These are phyloP conservation scores for Frankliniella intonsa DNA, from an alignment of 2,888 invertebrate genomes.

Conservation along the genomic window DNA sequence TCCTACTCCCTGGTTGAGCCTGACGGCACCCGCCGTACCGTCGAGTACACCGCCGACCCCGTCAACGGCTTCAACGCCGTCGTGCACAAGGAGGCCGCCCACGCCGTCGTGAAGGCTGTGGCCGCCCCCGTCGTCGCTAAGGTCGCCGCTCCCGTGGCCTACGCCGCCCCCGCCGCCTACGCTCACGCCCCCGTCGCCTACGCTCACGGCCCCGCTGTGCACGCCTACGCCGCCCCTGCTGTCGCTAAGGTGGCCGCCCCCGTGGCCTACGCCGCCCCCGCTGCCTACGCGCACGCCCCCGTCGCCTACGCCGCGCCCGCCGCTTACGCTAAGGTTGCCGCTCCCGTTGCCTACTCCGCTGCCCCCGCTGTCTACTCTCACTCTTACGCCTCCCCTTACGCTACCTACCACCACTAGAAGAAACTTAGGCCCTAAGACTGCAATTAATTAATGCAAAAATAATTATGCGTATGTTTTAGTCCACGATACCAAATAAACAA, in stretches of 20 bases:
- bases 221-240: background rate
- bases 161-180: background rate
- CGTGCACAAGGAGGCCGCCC: constrained; percentile 5
- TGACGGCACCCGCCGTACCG: constrained; percentile 1
- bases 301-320: background rate
- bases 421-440: constrained; percentile 45
- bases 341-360: constrained; percentile 45
- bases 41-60: constrained; percentile 21
- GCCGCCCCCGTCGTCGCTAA: background rate
- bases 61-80: constrained; percentile 22
- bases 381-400: constrained; percentile 49
- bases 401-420: constrained; percentile 44
- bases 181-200: background rate
- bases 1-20: constrained; percentile 8
- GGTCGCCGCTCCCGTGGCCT: constrained; percentile 1
- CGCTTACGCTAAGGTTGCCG: background rate
- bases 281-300: background rate
- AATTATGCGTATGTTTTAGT: background rate
- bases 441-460: background rate
- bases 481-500: constrained; percentile 11
- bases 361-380: constrained; percentile 52
- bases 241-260: background rate
- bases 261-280: background rate
- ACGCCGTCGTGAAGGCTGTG: background rate
- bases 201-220: background rate